phyloP scores from a whole-genome alignment of 92 coral and sea anemone genomes.

The Siderastrea siderea region DNA sequence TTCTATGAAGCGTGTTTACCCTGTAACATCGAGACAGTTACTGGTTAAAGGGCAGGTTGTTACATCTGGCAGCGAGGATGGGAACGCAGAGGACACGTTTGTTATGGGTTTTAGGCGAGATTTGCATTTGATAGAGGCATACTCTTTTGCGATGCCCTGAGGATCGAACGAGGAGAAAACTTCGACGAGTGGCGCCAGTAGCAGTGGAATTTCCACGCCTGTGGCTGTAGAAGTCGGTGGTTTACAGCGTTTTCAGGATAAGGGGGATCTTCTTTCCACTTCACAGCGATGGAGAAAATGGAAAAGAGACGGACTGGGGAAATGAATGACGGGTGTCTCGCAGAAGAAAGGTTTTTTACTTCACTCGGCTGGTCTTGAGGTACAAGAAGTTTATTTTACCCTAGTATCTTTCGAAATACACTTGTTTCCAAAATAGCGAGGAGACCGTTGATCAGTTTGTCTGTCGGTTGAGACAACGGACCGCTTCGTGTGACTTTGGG shows the following conservation, averaged over 20 bases:
- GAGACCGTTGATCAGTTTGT: slow-evolving; percentile 53
- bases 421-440: slow-evolving; percentile 51
- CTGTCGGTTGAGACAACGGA: slow-evolving; percentile 45
- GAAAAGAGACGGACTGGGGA: slow-evolving; percentile 49
- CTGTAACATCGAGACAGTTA: no score
- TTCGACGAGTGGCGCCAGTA: slow-evolving; percentile 7
- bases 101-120: neutral
- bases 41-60: neutral
- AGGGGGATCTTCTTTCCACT: slow-evolving; percentile 47
- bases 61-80: slow-evolving; percentile 45
- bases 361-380: slow-evolving; percentile 52
- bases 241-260: slow-evolving; percentile 34
- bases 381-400: slow-evolving; percentile 62
- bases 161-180: neutral
- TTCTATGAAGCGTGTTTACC: no score
- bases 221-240: slow-evolving; percentile 29
- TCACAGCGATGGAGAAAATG: slow-evolving; percentile 57
- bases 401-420: slow-evolving; percentile 65
- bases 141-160: slow-evolving; percentile 13
- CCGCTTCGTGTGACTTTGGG: slow-evolving; percentile 50
- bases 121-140: neutral
- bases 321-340: slow-evolving; percentile 41
- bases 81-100: neutral
- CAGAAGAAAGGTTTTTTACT: slow-evolving; percentile 51
- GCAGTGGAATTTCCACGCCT: slow-evolving; percentile 3